Conservation (phyloP, 2,888 invertebrate genomes). For the Dicycla oo region DNA sequence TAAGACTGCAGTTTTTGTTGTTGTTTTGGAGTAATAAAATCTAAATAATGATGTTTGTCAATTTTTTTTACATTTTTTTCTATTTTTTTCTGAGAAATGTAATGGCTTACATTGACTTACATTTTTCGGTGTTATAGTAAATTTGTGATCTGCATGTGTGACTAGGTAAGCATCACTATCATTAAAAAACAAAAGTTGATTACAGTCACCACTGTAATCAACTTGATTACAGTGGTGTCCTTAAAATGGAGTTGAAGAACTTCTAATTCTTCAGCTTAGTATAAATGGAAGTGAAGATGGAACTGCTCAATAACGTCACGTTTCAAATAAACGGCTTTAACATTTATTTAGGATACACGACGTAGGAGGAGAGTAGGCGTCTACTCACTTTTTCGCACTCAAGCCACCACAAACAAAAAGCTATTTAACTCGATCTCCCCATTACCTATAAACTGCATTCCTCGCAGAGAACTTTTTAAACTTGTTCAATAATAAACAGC, state of each 20-base stretch:
- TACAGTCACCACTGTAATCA: too few relatives aligned
- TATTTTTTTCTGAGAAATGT: neutral
- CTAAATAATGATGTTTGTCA: neutral
- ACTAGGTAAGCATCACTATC: neutral
- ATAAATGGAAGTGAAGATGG: neutral
- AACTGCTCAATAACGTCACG: neutral
- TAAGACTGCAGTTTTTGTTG: slow-evolving; percentile 13
- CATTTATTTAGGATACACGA: slow-evolving; percentile 13
- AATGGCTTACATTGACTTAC: too few relatives aligned
- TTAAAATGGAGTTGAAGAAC: neutral
- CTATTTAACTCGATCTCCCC: slow-evolving; percentile 5
- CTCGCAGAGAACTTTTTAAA: slow-evolving; percentile 21
- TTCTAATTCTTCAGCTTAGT: neutral
- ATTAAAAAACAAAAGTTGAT: neutral
- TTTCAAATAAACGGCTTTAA: neutral
- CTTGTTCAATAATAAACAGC: slow-evolving; percentile 9
- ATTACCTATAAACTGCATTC: slow-evolving; percentile 21
- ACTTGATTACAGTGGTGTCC: too few relatives aligned
- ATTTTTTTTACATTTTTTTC: too few relatives aligned
- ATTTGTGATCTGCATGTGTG: neutral
- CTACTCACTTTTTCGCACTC: slow-evolving; percentile 4
- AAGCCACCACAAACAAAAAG: slow-evolving; percentile 6
- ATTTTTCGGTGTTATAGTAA: neutral
- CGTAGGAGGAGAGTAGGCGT: slow-evolving; percentile 1
- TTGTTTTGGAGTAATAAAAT: neutral